Percentiles rank a stretch among this genome's conserved stretches.
phyloP scores from a whole-genome alignment of 2,113 vertebrate species.

The Oxyura jamaicensis region DNA sequence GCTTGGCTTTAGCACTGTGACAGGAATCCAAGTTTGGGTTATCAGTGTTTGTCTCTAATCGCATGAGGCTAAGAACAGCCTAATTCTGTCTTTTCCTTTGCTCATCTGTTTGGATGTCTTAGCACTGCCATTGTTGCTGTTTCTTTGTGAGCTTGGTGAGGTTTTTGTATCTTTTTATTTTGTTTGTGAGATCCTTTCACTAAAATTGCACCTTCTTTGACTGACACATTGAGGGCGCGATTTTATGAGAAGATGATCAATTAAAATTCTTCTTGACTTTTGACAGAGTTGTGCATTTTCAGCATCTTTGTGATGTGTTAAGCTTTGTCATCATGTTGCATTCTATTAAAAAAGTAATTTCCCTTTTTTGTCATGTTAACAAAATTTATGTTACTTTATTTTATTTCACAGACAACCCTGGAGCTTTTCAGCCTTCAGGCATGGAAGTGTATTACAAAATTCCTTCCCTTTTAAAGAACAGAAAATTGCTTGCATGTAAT shows the following conservation, averaged over 20 bases:
- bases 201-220: neutral
- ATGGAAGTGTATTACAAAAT: slow-evolving; percentile 53
- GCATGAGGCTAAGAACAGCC: neutral
- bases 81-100: slow-evolving; percentile 40
- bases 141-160: neutral
- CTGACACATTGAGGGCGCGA: neutral
- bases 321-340: neutral
- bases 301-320: neutral
- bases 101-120: slow-evolving; percentile 1
- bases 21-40: slow-evolving; percentile 32
- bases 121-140: neutral
- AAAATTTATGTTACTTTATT: slow-evolving; percentile 40
- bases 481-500: slow-evolving; percentile 50
- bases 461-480: slow-evolving; percentile 47
- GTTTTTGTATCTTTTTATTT: slow-evolving; percentile 27
- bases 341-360: neutral
- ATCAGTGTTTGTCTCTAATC: neutral
- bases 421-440: slow-evolving; percentile 58
- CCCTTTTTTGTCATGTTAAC: slow-evolving; percentile 29
- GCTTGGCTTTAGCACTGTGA: slow-evolving; percentile 30
- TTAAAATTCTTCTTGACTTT: neutral
- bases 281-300: neutral
- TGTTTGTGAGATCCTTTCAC: neutral
- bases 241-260: neutral
- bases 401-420: slow-evolving; percentile 51